Evolutionary conservation across 2,888 invertebrate genomes (phyloP).

Genomic region (Cepaea hortensis): DNA sequence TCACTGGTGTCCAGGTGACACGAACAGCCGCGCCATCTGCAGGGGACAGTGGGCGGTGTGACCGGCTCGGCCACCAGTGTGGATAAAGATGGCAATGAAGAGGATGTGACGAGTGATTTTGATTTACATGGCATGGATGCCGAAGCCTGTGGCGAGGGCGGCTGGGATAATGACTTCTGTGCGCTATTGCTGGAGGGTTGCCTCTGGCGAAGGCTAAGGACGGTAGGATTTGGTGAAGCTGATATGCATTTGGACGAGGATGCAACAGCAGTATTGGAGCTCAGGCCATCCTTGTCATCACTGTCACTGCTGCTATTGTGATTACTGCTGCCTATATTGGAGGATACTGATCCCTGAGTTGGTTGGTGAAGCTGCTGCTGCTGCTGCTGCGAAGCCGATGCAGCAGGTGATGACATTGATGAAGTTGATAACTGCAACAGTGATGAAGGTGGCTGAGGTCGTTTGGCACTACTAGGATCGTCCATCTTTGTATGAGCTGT

Average conservation of each 20-base stretch:
- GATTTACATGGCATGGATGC: conserved; percentile 27
- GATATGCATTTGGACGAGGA: conserved; percentile 29
- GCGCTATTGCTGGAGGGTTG: conserved; percentile 19
- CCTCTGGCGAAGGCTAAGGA: conserved; percentile 42
- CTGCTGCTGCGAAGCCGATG: not conserved
- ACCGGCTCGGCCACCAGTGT: conserved; percentile 10
- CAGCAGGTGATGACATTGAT: conserved; percentile 10
- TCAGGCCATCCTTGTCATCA: not conserved
- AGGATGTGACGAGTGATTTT: conserved; percentile 18
- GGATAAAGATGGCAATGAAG: conserved; percentile 24
- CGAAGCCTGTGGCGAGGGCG: conserved; percentile 27
- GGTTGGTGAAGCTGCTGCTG: conserved; percentile 29
- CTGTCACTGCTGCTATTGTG: conserved; percentile 29
- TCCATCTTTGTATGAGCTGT: not conserved
- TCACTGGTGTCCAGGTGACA: conserved; percentile 51
- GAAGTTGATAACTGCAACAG: conserved; percentile 15
- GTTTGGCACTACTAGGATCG: not conserved
- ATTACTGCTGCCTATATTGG: conserved; percentile 37
- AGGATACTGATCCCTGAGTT: conserved; percentile 42
- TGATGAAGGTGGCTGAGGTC: conserved; percentile 32
- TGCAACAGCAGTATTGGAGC: not conserved
- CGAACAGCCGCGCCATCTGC: conserved; percentile 47
- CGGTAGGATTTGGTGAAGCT: conserved; percentile 28
- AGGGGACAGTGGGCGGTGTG: conserved; percentile 8
- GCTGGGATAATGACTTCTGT: conserved; percentile 38